phyloP scores from a whole-genome alignment of 2,797 vertebrate species.

The Oreonectes daqikongensis region DNA sequence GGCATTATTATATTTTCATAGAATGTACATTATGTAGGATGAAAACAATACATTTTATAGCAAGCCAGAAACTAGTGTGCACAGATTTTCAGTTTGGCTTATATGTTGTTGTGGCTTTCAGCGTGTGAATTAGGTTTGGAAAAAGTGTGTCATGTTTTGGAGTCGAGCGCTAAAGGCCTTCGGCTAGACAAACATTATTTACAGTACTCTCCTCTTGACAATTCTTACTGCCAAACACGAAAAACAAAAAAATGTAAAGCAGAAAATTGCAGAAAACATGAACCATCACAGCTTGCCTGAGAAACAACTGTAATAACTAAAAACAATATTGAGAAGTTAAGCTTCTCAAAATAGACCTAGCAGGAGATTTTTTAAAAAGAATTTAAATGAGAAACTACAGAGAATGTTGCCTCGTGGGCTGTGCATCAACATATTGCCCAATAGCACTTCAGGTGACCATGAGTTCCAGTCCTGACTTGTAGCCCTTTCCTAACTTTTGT shows the following conservation, averaged over 20 bases:
- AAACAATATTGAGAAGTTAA: too few relatives aligned
- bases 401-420: neutral
- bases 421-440: too few relatives aligned
- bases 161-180: neutral
- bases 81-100: neutral
- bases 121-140: constrained; percentile 33
- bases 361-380: neutral
- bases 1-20: too few relatives aligned
- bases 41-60: neutral
- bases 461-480: too few relatives aligned
- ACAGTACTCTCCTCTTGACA: neutral
- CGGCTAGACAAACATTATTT: constrained; percentile 1
- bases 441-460: too few relatives aligned
- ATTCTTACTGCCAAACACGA: neutral
- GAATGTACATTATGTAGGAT: too few relatives aligned
- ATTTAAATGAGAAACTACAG: neutral
- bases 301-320: too few relatives aligned
- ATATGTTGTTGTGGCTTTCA: neutral
- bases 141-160: constrained; percentile 26
- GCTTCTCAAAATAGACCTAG: too few relatives aligned
- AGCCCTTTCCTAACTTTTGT: too few relatives aligned
- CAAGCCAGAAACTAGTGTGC: neutral
- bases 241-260: neutral
- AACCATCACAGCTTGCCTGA: too few relatives aligned
- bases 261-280: neutral